phyloP scores from a whole-genome alignment of 2,113 vertebrate genomes.

The Leptosomus discolor region DNA sequence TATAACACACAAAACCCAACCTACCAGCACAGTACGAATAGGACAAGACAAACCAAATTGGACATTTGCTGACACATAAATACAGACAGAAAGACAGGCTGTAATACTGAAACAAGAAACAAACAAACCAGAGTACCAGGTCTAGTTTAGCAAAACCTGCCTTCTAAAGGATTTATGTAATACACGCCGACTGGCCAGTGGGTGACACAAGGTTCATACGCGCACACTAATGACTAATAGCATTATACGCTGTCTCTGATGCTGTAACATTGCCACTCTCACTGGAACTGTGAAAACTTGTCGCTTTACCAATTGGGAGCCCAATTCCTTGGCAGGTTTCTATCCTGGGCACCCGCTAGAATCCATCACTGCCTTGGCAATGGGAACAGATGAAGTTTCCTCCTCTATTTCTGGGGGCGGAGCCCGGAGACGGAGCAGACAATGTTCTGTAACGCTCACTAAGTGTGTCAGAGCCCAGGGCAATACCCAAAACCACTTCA shows the following conservation, averaged over 20 bases:
- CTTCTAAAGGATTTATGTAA: no score
- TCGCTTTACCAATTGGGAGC: neutral
- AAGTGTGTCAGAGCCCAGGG: neutral
- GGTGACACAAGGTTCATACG: accelerated
- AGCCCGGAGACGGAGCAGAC: neutral
- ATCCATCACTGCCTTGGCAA: neutral
- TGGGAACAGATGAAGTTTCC: neutral
- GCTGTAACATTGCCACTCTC: neutral
- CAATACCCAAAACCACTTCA: neutral
- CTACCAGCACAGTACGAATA: neutral
- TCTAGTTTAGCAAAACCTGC: neutral
- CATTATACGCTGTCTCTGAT: neutral
- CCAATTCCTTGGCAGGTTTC: neutral
- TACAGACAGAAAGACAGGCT: neutral
- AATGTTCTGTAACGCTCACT: neutral
- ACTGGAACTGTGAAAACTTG: neutral
- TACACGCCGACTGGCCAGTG: neutral
- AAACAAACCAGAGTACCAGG: neutral
- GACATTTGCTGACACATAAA: neutral
- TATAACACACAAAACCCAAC: neutral
- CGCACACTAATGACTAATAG: accelerated
- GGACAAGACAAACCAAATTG: neutral
- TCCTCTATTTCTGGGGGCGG: neutral
- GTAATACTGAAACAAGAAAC: neutral
- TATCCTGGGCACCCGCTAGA: neutral